Conservation (phyloP, 1,140 invertebrate genomes). For the Nylanderia fulva region DNA sequence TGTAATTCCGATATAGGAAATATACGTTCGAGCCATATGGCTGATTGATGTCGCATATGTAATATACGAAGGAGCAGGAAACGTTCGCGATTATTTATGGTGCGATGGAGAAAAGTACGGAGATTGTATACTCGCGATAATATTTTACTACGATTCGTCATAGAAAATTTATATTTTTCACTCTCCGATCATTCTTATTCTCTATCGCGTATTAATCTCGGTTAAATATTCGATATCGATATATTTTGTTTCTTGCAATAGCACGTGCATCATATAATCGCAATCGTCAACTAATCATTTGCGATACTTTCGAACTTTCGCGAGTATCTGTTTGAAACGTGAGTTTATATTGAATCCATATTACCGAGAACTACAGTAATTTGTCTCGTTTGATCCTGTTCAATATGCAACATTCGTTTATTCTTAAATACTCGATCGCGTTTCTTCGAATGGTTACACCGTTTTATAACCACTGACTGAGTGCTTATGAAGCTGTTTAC, state of each 20-base stretch:
- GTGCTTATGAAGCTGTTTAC: neutral
- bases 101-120: neutral
- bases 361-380: neutral
- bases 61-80: conserved; percentile 26
- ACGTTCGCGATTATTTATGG: conserved; percentile 42
- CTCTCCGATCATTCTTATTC: neutral
- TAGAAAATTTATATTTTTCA: conserved; percentile 6
- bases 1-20: conserved; percentile 23
- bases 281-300: neutral
- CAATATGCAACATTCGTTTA: neutral
- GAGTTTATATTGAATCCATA: neutral
- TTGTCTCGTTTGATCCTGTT: conserved; percentile 29
- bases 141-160: neutral
- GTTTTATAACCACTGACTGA: neutral
- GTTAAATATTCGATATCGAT: neutral
- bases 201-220: neutral
- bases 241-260: neutral
- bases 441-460: conserved; percentile 9
- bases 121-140: conserved; percentile 24
- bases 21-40: neutral
- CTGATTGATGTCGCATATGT: conserved; percentile 14
- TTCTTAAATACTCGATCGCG: conserved; percentile 22
- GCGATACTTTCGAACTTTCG: neutral
- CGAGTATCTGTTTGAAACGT: neutral
- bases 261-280: neutral